Evolutionary conservation across 1,140 invertebrate species (phyloP), one percentile per base, ranked within the genome.

Genomic region (Drosophila nigrodunni): DNA sequence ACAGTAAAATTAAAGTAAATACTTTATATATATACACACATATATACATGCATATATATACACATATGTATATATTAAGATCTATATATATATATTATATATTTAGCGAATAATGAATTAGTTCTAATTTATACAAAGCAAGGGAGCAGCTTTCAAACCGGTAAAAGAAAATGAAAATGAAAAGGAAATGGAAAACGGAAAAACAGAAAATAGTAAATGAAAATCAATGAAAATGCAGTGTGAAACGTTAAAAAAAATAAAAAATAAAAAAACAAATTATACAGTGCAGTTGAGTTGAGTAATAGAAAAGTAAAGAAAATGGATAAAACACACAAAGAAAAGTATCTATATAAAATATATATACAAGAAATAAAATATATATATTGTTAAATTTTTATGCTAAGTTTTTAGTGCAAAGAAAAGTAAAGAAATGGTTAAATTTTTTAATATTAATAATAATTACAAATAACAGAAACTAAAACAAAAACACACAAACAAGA

Each of bases 321-420:
- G n/a, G 52, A 43, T 37, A 66, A 78, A 74, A 35, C 34, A 55
- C 61, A 44, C 44, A 70, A 61, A 35, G 50, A 59, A 74, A 65
- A 77, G 72, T 74, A 70, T 77, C 71, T 69, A 78, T 78, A 74
- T 77, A 78, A 70, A 81, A 86, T 87, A 80, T 87, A 86, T 87
- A 78, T 78, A 78, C 68, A 78, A 66, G 46, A 62, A 70, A 66
- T 52, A 70, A 70, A 64, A 80, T 78, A 78, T 78, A 77, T 78
- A 72, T 81, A 78, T 78, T 89, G 85, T 89, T 89, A 89, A 85
- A 89, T 85, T 85, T 87, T 71, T 87, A 89, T 89, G 86, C 86
- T 89, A 89, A 89, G 85, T 89, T 89, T 89, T 89, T 89, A 89
- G 83, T 88, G 79, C 66, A 70, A 57, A 41, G 54, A 39, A 41